Conservation (phyloP, 2,113 vertebrate genomes). For the Eira barbara region DNA sequence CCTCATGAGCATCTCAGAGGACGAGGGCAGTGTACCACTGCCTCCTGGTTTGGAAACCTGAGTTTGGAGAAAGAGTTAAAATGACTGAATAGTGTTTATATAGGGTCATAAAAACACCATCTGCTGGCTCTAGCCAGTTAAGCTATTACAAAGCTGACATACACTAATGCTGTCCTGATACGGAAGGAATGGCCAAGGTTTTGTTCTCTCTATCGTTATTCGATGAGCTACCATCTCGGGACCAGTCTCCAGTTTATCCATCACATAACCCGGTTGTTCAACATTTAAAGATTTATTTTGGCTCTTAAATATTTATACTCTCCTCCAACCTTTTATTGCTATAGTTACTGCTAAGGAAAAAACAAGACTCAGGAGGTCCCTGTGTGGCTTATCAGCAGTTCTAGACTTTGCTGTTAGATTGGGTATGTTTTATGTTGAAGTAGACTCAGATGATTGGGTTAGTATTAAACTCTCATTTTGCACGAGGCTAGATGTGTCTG, state of each 20-base stretch:
- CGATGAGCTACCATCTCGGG: slow-evolving; percentile 35
- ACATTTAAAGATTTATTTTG: slow-evolving; percentile 76
- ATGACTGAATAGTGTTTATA: slow-evolving; percentile 73
- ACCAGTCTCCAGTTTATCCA: slow-evolving; percentile 54
- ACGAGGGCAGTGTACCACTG: slow-evolving; percentile 2
- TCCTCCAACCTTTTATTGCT: slow-evolving; percentile 65
- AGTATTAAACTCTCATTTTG: slow-evolving; percentile 64
- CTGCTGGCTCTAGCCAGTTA: slow-evolving; percentile 60
- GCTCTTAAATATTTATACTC: slow-evolving; percentile 75
- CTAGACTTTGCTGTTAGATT: slow-evolving; percentile 7
- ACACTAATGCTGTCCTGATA: neutral
- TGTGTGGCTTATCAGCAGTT: slow-evolving; percentile 49
- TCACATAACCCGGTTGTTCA: slow-evolving; percentile 60
- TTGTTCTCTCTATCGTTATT: slow-evolving; percentile 60
- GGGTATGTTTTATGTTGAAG: slow-evolving; percentile 14
- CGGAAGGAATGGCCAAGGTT: slow-evolving; percentile 9
- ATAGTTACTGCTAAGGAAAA: slow-evolving; percentile 58
- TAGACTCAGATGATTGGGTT: slow-evolving; percentile 23
- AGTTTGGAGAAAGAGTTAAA: slow-evolving; percentile 75
- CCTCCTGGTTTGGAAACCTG: slow-evolving; percentile 26
- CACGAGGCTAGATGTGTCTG: slow-evolving; percentile 4
- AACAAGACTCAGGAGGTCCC: slow-evolving; percentile 60
- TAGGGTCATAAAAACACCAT: slow-evolving; percentile 70
- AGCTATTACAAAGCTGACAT: slow-evolving; percentile 44
- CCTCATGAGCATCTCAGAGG: slow-evolving; percentile 33